These are phyloP conservation scores for Tamandua tetradactyla DNA, from an alignment of 2,797 vertebrate genomes.

Conservation along the genomic window DNA sequence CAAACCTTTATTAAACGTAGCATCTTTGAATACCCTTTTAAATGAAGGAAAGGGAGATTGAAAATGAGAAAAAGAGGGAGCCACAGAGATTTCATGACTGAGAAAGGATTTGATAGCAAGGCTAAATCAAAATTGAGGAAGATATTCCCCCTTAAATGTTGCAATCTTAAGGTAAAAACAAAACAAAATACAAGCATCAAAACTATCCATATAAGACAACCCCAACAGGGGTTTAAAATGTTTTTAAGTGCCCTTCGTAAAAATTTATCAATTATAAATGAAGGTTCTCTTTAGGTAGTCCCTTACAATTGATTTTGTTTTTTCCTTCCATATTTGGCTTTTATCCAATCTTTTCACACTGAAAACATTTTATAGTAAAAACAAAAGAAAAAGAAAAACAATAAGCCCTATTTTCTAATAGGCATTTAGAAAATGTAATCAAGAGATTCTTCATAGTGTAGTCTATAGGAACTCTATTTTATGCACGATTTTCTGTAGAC, in stretches of 20 bases:
- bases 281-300: not conserved
- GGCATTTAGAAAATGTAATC: not conserved
- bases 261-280: not conserved
- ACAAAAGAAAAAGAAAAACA: no score
- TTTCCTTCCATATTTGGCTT: not conserved
- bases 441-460: not conserved
- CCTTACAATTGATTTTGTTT: not conserved
- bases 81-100: not conserved
- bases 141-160: not conserved
- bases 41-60: not conserved
- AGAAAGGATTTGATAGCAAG: not conserved
- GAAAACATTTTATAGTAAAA: not conserved
- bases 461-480: no score
- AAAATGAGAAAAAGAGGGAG: not conserved
- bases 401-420: not conserved
- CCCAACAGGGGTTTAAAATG: not conserved
- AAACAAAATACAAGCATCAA: not conserved
- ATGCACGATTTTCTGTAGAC: no score
- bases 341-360: not conserved
- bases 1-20: not conserved
- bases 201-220: not conserved
- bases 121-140: not conserved
- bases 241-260: not conserved
- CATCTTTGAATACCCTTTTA: not conserved
- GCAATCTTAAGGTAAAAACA: not conserved